Base-by-base conservation (phyloP, 2,888 invertebrate genomes). In the Cosmopolites sordidus region DNA sequence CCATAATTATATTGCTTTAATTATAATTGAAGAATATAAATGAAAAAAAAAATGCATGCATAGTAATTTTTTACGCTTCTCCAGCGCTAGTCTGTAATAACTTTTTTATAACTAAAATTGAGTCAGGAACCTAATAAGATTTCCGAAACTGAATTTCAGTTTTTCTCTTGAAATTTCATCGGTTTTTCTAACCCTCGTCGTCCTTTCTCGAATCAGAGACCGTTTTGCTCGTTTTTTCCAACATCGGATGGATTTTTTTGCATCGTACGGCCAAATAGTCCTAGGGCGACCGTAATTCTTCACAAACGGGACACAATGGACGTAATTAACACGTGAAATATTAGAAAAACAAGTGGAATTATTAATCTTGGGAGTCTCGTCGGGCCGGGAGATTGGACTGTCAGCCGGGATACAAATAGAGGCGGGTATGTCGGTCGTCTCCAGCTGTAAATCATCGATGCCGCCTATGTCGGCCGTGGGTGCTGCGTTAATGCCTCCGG, bases 321-420 rank as follows among this genome's bases (percentile, higher is more conserved):
- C 64, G 68, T 71, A 71, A 72, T 72, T 72, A 72, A 69, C 70
- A 69, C 64, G 69, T 72, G 71, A 72, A 70, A 70, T 72, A 72
- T 72, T 71, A 71, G 68, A 68, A 71, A 71, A 71, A 70, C 70
- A 71, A 71, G 70, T 69, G 66, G 70, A 71, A 70, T 69, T 72
- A 72, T 72, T 71, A 71, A 72, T 72, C 72, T 70, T 70, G 64
- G 64, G 63, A 56, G 69, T 43, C 49, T 48, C 42, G 48, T 48
- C 42, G 66, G 68, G 68, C 68, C 40, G 69, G 66, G 69, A 69
- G 69, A 72, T 72, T 71, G 71, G 69, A 66, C 72, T 72, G 72
- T 72, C 72, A 72, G 62, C 56, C 56, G 64, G 65, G 67, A 66
- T 69, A 69, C 69, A 70, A 72, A 70, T 71, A 68, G 71, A 66